Base-by-base conservation (phyloP, 2,888 invertebrate genomes). In the Siphlonurus alternatus region DNA sequence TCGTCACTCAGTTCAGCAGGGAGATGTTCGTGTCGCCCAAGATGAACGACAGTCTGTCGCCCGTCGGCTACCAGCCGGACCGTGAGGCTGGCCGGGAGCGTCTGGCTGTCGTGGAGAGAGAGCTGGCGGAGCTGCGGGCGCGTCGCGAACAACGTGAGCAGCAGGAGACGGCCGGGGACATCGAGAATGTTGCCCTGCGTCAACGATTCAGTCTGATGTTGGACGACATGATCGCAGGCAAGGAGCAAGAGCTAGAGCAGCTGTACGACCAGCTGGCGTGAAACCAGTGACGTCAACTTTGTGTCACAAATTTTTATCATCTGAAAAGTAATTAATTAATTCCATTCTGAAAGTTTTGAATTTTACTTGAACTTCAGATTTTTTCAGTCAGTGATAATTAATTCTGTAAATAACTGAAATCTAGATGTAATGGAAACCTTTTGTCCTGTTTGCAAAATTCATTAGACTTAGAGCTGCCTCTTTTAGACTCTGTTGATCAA, bases 1-100 rank as follows among this genome's bases (percentile, higher is more conserved):
- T 82, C n/a, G 75, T 83, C 53, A 83, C 83, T 1, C 80, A 83
- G 71, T 84, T 84, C 70, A 79, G 80, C 24, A 81, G 81, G 71
- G 83, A 83, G 69, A 83, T 84, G 83, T 82, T 83, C 68, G 69
- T 54, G 69, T 71, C 59, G 67, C 66, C 64, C 2, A 64, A 25
- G 53, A 38, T 38, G 38, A 38, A 5, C 5, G 56, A 56, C 56
- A 56, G 56, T 22, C n/a, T 56, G n/a, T 56, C 56, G n/a, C 56
- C 56, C 5, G 56, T 56, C 20, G 19, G 7, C 7, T 3, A 20
- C 7, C 15, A 5, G 15, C 38, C 5, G 38, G 56, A 56, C 56
- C 5, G n/a, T 5, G 56, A 56, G 5, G 7, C 22, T n/a, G 22
- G 56, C 5, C 5, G 19, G n/a, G 56, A n/a, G 56, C 56, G 56